Percentiles rank a stretch among this genome's conserved stretches.
Conservation (phyloP, 1,140 invertebrate species). For the Oedothorax gibbosus region DNA sequence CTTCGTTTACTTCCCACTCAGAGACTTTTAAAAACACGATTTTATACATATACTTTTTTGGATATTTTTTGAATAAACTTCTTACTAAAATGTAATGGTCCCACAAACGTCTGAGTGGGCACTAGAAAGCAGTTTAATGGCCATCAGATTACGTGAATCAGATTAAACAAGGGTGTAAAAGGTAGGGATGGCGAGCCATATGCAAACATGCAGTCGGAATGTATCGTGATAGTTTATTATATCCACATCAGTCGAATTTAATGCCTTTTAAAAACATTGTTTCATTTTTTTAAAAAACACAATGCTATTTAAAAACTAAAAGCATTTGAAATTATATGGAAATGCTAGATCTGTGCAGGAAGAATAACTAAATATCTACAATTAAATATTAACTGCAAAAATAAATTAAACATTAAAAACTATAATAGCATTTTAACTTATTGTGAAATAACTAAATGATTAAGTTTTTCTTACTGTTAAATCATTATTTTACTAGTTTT, state of each 20-base stretch:
- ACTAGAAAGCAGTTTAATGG: slow-evolving; percentile 52
- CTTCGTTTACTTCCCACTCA: slow-evolving; percentile 53
- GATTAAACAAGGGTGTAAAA: slow-evolving; percentile 24
- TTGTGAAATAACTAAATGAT: too few relatives aligned
- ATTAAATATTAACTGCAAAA: too few relatives aligned
- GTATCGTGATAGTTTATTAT: neutral
- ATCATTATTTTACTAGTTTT: neutral
- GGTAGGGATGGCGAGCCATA: neutral
- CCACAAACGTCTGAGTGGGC: slow-evolving; percentile 54
- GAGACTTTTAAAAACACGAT: slow-evolving; percentile 51
- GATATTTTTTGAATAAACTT: slow-evolving; percentile 7
- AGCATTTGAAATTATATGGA: too few relatives aligned
- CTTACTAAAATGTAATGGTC: slow-evolving; percentile 36
- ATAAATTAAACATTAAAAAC: too few relatives aligned
- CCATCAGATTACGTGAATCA: slow-evolving; percentile 48
- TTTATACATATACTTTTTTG: slow-evolving; percentile 31
- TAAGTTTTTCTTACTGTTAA: too few relatives aligned
- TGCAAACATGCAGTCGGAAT: neutral
- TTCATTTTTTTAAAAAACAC: too few relatives aligned
- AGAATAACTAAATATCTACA: too few relatives aligned
- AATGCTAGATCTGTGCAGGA: too few relatives aligned
- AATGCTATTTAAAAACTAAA: too few relatives aligned
- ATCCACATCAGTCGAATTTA: too few relatives aligned
- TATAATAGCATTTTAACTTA: too few relatives aligned
- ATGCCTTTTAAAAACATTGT: too few relatives aligned